Evolutionary conservation across 2,797 vertebrate species (phyloP).

Genomic region (Euthynnus affinis): DNA sequence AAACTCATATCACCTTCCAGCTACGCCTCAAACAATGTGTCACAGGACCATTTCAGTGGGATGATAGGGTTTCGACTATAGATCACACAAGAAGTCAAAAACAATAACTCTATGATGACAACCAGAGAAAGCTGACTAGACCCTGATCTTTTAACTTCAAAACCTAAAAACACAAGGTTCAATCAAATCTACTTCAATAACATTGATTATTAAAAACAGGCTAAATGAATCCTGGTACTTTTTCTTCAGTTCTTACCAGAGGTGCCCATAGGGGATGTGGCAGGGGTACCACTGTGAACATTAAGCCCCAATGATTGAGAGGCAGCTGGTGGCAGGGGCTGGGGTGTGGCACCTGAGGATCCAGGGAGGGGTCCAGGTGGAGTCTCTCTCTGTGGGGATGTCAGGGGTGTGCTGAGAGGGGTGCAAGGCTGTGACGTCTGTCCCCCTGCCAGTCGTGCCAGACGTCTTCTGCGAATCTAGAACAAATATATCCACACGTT

Average conservation of each 20-base stretch:
- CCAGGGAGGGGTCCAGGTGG: conserved; percentile 93
- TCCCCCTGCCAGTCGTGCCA: conserved; percentile 95
- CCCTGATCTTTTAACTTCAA: conserved; percentile 15
- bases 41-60: neutral
- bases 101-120: neutral
- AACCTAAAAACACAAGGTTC: conserved; percentile 13
- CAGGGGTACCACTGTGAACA: conserved; percentile 95
- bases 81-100: conserved; percentile 1
- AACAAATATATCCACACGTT: neutral
- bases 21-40: neutral
- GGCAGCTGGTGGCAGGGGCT: conserved; percentile 89
- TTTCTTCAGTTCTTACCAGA: conserved; percentile 87
- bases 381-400: conserved; percentile 97
- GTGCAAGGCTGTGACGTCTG: conserved; percentile 95
- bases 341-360: conserved; percentile 87
- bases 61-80: neutral
- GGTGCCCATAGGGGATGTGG: conserved; percentile 97
- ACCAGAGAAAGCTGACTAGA: neutral
- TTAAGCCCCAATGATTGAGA: conserved; percentile 93
- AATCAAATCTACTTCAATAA: neutral
- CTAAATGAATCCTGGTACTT: neutral
- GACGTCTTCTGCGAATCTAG: conserved; percentile 96
- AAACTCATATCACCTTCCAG: conserved; percentile 13
- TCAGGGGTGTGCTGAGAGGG: conserved; percentile 94
- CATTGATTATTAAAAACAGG: neutral